Conservation (phyloP, 2,888 invertebrate species). For the Stenolophus ochropezus region DNA sequence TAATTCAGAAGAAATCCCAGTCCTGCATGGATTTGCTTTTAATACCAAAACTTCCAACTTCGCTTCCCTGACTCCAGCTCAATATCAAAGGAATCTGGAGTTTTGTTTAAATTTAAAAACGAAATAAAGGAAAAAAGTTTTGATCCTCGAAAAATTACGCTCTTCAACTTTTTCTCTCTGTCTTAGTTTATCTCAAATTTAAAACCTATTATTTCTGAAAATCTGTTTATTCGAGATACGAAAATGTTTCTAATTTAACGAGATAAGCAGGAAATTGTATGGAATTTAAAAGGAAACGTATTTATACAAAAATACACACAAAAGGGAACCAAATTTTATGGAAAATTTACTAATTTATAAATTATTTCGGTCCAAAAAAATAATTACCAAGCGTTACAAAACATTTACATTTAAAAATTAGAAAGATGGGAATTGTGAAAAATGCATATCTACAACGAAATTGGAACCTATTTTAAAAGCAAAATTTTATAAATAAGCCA, state of each 20-base stretch:
- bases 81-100: constrained; percentile 26
- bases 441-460: too few relatives aligned
- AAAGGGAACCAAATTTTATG: too few relatives aligned
- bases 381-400: too few relatives aligned
- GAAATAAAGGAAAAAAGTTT: constrained; percentile 34
- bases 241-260: not conserved
- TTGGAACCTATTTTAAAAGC: too few relatives aligned
- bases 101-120: constrained; percentile 27
- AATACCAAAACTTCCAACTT: constrained; percentile 17
- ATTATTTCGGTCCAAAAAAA: too few relatives aligned
- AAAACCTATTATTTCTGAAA: constrained; percentile 17
- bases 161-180: constrained; percentile 7
- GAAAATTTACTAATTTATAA: not conserved
- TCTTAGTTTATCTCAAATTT: constrained; percentile 3
- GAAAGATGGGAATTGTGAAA: too few relatives aligned
- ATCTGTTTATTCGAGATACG: not conserved
- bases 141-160: constrained; percentile 6
- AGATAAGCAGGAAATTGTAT: not conserved
- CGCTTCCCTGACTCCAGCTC: not conserved
- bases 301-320: too few relatives aligned
- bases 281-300: not conserved
- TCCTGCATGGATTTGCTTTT: not conserved
- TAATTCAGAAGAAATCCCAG: not conserved
- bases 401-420: too few relatives aligned
- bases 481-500: too few relatives aligned